These are phyloP conservation scores for Crotophaga sulcirostris DNA, from an alignment of 2,113 vertebrate genomes.

Conservation along the genomic window DNA sequence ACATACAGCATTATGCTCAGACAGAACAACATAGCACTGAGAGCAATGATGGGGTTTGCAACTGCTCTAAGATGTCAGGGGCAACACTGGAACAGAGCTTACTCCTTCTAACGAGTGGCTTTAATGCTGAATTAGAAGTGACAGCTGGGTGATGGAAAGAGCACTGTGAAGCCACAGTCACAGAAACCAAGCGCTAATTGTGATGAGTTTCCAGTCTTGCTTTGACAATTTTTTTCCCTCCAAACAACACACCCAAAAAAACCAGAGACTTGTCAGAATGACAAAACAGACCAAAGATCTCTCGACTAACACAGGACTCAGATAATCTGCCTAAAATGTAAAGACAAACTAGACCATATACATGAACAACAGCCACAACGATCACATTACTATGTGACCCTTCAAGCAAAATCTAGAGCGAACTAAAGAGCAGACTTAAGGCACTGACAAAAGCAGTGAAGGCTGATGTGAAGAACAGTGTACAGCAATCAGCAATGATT, in stretches of 20 bases:
- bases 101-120: neutral
- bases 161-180: neutral
- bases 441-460: neutral
- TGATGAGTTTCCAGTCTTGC: neutral
- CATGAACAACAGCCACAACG: neutral
- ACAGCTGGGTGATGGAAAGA: neutral
- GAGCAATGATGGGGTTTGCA: neutral
- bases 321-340: neutral
- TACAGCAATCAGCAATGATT: neutral
- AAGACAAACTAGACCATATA: neutral
- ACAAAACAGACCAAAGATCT: neutral
- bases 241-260: neutral
- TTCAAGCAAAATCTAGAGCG: neutral
- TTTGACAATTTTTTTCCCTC: neutral
- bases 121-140: neutral
- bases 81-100: neutral
- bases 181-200: neutral
- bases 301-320: neutral
- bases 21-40: neutral
- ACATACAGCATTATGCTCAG: neutral
- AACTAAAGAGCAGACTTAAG: neutral
- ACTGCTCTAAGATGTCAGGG: neutral
- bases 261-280: neutral
- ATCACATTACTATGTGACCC: rapidly evolving
- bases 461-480: neutral